Base-by-base conservation (phyloP, 2,888 invertebrate species). In the Agriopis leucophaearia region DNA sequence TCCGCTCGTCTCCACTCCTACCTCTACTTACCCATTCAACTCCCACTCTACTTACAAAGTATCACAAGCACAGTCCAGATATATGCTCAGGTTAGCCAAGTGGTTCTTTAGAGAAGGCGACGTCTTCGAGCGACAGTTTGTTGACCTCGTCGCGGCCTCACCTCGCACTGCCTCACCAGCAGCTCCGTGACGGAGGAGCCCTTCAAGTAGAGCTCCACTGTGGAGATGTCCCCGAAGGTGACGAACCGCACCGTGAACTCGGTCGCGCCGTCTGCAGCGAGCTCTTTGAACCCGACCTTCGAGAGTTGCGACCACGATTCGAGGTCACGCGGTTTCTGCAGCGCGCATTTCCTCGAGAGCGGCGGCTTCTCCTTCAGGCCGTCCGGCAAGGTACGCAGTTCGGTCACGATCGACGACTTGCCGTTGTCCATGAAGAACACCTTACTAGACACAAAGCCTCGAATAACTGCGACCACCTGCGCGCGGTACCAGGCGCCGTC, bases 351-450 rank as follows among this genome's bases (percentile, higher is more conserved):
- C 71, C 95, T 94, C 0, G 96, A 95, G 1, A 96, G 82, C 5
- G 94, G 93, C 5, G 96, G 95, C 72, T 95, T 90, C 6, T 89
- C 83, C 42, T 94, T 94, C 1, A 96, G 91, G 58, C 95, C 95
- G 38, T 95, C 94, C 0, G 96, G 95, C 10, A 96, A 88, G 71
- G 91, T 89, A 56, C 95, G 90, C 18, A 96, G 82, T 78, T 96
- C 95, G 15, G 92, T 92, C 0, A 95, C 94, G 5, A 94, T 87
- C 0, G 95, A 94, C 0, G 95, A 94, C 78, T 96, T 96, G 6
- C 96, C 96, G 75, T 96, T 96, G 81, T 96, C 96, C 85, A 96
- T 95, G 78, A 96, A 96, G 0, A 95, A 84, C 0, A 96, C 94
- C 94, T 16, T 94, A n/a, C n/a, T n/a, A n/a, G n/a, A n/a, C n/a